phyloP scores from a whole-genome alignment of 2,888 invertebrate species.

The Auanema sp. region DNA sequence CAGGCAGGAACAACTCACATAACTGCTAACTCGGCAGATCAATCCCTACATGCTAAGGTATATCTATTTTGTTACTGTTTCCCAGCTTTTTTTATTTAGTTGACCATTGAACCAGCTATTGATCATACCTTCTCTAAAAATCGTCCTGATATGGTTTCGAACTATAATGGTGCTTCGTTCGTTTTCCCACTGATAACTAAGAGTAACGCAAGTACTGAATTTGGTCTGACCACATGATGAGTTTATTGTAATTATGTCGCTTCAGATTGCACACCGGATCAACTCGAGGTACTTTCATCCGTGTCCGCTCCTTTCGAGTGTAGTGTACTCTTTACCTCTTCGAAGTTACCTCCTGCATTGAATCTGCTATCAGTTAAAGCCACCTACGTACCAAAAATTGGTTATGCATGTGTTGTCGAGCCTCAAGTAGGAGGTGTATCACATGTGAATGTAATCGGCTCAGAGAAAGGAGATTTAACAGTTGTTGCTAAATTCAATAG shows the following conservation, averaged over 20 bases:
- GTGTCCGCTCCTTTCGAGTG: conserved; percentile 32
- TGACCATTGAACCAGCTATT: conserved; percentile 1
- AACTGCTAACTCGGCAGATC: conserved; percentile 22
- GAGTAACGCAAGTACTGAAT: conserved; percentile 1
- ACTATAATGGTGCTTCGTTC: conserved; percentile 7
- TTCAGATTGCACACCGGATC: conserved; percentile 28
- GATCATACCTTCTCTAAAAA: conserved; percentile 1
- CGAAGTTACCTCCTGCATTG: conserved; percentile 19
- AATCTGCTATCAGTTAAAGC: conserved; percentile 27
- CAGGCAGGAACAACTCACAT: conserved; percentile 30
- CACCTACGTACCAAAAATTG: conserved; percentile 18
- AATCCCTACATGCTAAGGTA: conserved; percentile 32
- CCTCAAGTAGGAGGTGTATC: conserved; percentile 4
- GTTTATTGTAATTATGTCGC: neutral
- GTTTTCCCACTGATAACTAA: conserved; percentile 11
- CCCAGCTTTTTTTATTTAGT: conserved; percentile 4
- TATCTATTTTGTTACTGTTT: neutral
- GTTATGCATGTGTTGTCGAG: conserved; percentile 19
- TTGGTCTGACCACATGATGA: neutral
- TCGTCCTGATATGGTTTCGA: conserved; percentile 5
- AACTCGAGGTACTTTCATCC: conserved; percentile 14
- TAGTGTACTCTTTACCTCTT: conserved; percentile 7
- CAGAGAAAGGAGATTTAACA: conserved; percentile 8
- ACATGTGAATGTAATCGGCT: conserved; percentile 10
- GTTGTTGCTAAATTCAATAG: conserved; percentile 29